Evolutionary conservation across 2,888 invertebrate genomes (phyloP), one percentile per base, ranked within the genome.

Genomic region (Drosophila crucigera): DNA sequence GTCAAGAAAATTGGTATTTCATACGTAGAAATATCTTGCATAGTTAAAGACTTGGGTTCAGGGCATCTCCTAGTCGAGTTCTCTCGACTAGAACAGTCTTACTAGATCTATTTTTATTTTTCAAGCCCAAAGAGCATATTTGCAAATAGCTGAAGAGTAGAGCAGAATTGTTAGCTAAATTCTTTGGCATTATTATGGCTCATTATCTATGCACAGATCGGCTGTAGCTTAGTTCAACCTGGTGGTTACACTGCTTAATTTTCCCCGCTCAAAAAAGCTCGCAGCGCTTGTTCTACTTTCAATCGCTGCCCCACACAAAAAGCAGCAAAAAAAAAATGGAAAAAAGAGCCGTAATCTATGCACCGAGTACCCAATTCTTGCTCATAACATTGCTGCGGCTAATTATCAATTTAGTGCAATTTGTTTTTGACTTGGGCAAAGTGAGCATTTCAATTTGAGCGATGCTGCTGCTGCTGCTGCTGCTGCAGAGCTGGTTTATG

Each of bases 391-490:
- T 70, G 35, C 61, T 73, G 60, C 69, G 68, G 72, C 86, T 85
- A 89, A 90, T 86, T 86, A 86, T 90, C 89, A 86, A 86, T 86
- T 86, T 86, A 89, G 90, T 81, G 87, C 85, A 86, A 86, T 86
- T 86, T 86, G 85, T 71, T 82, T 69, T 70, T 59, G 43, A 30
- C 63, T 49, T 52, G 55, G 30, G 47, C 67, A 55, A 64, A 75
- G 82, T 72, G 62, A 76, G 70, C 65, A 78, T 82, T 84, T 82
- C 72, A 84, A 83, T 87, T 67, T 63, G 16, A 25, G 25, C 9
- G 16, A 39, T 47, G 47, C 16, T 47, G 47, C 9, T 25, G 43
- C 22, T 11, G 11, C 11, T n/a, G 43, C 22, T 22, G n/a, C 2
- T 39, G 61, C 50, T 78, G 76, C 69, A 67, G n/a, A 56, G 56